Conservation (phyloP, 2,113 vertebrate species). For the Muscicapa adusta region DNA sequence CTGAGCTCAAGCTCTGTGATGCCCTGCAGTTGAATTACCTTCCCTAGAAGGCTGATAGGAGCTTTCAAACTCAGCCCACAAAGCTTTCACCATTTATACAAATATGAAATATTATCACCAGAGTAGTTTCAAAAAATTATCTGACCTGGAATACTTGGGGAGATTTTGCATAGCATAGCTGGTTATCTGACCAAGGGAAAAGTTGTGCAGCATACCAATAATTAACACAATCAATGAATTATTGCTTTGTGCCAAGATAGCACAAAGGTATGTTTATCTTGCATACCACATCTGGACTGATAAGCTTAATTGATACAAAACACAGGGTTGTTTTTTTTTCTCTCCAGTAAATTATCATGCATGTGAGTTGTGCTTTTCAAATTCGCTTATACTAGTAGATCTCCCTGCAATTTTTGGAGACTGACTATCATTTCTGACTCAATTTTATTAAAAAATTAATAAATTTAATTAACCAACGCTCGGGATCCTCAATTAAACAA, state of each 20-base stretch:
- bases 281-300: conserved; percentile 32
- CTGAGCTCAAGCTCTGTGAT: not conserved
- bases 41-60: not conserved
- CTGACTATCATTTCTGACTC: not conserved
- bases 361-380: not conserved
- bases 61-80: not conserved
- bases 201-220: not conserved
- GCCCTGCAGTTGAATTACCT: not conserved
- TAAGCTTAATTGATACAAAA: conserved; percentile 36
- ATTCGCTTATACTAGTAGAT: not conserved
- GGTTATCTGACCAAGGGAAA: not conserved
- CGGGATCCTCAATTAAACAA: not conserved
- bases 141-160: not conserved
- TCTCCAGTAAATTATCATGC: not conserved
- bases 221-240: conserved; percentile 16
- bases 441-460: not conserved
- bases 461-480: not conserved
- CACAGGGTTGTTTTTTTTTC: not conserved
- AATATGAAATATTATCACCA: not conserved
- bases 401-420: not conserved
- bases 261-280: conserved; percentile 27
- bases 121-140: not conserved
- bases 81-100: not conserved
- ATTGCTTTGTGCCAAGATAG: conserved; percentile 3
- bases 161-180: not conserved